Percentiles rank a stretch among this genome's conserved stretches.
These are phyloP conservation scores for Pionites leucogaster DNA, from an alignment of 2,113 vertebrate species.

Conservation along the genomic window DNA sequence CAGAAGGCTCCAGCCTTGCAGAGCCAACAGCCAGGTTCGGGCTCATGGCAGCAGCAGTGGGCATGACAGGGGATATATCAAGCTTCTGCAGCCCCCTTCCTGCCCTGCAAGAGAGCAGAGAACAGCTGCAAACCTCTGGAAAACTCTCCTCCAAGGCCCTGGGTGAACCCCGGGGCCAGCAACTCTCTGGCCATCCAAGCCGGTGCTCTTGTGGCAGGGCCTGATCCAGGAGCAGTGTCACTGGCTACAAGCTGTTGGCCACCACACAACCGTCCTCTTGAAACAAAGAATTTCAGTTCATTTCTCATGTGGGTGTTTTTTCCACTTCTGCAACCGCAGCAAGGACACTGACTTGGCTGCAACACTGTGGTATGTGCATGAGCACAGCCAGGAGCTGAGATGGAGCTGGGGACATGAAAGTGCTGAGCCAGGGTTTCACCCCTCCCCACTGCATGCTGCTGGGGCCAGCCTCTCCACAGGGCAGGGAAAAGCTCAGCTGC, in stretches of 20 bases:
- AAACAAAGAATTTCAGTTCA: constrained; percentile 19
- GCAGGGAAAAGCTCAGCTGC: background rate
- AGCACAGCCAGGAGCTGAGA: background rate
- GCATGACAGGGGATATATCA: background rate
- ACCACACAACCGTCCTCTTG: background rate
- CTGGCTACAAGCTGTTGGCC: background rate
- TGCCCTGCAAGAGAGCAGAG: background rate
- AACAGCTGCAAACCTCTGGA: background rate
- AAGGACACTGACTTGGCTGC: constrained; percentile 26
- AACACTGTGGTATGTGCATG: background rate
- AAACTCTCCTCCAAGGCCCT: background rate
- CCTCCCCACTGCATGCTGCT: fast-evolving
- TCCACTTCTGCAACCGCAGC: background rate
- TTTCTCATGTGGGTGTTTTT: background rate
- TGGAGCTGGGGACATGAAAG: background rate
- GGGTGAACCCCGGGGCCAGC: background rate
- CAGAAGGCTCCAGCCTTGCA: background rate
- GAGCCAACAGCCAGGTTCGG: background rate
- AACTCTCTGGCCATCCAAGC: background rate
- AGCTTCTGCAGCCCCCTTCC: background rate
- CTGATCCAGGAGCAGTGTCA: background rate
- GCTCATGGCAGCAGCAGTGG: background rate
- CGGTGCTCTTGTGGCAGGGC: fast-evolving
- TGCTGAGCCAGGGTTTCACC: constrained; percentile 53
- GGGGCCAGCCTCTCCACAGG: background rate